A percentile compares a stretch with the other conserved stretches of the same genome.
These are phyloP conservation scores for Circaetus gallicus DNA, from an alignment of 2,113 vertebrate species.

Conservation along the genomic window DNA sequence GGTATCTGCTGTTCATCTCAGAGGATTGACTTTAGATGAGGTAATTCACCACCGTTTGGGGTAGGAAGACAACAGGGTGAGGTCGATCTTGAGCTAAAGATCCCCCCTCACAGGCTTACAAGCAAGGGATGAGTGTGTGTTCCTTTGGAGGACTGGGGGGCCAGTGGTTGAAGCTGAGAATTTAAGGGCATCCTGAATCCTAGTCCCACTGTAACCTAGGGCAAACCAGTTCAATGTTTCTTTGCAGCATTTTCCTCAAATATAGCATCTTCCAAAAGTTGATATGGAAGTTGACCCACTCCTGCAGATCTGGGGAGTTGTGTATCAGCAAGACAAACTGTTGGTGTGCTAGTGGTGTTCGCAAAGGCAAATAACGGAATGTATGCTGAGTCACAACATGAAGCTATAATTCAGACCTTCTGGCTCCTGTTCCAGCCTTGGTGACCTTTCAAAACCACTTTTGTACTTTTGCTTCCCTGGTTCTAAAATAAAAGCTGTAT, in stretches of 20 bases:
- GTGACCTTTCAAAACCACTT: conserved; percentile 16
- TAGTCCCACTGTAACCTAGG: neutral
- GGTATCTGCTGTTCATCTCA: neutral
- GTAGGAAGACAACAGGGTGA: neutral
- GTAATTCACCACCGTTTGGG: neutral
- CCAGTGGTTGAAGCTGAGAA: neutral
- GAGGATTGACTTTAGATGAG: neutral
- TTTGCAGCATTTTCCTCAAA: neutral
- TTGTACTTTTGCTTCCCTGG: neutral
- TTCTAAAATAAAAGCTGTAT: conserved; percentile 20
- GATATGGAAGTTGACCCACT: neutral
- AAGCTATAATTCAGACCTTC: conserved; percentile 1
- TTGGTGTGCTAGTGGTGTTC: neutral
- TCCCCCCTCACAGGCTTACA: neutral
- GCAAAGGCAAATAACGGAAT: neutral
- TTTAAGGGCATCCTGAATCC: neutral
- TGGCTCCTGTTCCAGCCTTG: neutral
- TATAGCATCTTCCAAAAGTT: neutral
- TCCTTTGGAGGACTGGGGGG: neutral
- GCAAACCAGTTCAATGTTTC: neutral
- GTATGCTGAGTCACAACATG: neutral
- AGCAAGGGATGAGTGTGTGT: neutral
- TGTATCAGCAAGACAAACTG: neutral
- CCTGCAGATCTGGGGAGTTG: neutral
- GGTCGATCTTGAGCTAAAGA: neutral